phyloP scores from a whole-genome alignment of 2,113 vertebrate genomes.

The Ophiodon elongatus region DNA sequence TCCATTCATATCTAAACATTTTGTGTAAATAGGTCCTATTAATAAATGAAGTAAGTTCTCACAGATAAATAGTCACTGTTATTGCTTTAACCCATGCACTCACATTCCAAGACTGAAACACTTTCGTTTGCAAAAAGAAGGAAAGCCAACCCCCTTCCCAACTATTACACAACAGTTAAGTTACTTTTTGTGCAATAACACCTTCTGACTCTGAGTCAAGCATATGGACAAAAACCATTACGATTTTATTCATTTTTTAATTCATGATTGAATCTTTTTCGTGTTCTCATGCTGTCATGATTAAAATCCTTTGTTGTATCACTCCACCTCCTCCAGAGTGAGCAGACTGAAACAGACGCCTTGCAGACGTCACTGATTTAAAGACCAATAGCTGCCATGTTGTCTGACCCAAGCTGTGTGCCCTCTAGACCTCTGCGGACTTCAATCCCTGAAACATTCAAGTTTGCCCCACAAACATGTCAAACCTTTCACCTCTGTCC shows the following conservation, averaged over 20 bases:
- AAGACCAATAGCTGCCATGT: slow-evolving; percentile 22
- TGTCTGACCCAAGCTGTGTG: slow-evolving; percentile 8
- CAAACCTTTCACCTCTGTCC: slow-evolving; percentile 12
- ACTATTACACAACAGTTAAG: slow-evolving; percentile 39
- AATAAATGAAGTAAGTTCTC: neutral
- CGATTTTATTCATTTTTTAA: neutral
- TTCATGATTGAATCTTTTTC: neutral
- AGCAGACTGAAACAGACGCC: neutral
- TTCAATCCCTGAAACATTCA: slow-evolving; percentile 14
- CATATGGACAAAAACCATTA: slow-evolving; percentile 9
- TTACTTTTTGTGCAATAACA: slow-evolving; percentile 38
- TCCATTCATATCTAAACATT: neutral
- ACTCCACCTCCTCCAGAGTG: neutral
- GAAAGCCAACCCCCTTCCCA: slow-evolving; percentile 9
- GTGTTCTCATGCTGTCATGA: neutral
- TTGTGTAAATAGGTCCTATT: neutral
- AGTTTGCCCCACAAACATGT: slow-evolving; percentile 2
- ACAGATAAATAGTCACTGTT: neutral
- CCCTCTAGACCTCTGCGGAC: slow-evolving; percentile 14
- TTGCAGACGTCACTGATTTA: slow-evolving; percentile 30
- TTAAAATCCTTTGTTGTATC: neutral
- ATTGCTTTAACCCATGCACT: neutral
- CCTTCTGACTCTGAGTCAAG: neutral
- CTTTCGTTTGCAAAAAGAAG: slow-evolving; percentile 14
- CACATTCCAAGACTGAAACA: slow-evolving; percentile 4